Evolutionary conservation across 2,888 invertebrate species (phyloP).

Genomic region (Mechanitis messenoides): DNA sequence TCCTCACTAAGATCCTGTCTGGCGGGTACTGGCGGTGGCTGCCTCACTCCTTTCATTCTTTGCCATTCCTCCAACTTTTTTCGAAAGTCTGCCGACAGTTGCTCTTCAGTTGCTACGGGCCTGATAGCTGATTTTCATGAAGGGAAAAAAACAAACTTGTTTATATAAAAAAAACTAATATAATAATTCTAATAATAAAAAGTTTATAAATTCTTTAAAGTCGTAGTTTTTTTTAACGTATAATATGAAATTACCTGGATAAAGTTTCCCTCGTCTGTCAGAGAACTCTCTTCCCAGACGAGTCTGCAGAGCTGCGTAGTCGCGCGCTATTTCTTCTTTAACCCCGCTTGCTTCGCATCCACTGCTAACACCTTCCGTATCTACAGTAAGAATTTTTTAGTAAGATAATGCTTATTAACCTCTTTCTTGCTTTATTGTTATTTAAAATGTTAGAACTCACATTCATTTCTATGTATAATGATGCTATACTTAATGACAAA

Average conservation of each 20-base stretch:
- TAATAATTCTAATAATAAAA: no score
- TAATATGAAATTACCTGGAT: slow-evolving; percentile 36
- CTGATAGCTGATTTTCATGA: slow-evolving; percentile 40
- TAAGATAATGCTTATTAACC: not conserved
- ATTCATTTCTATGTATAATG: no score
- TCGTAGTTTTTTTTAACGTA: not conserved
- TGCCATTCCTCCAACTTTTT: slow-evolving; percentile 94
- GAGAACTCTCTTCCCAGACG: slow-evolving; percentile 86
- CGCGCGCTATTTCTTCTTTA: slow-evolving; percentile 81
- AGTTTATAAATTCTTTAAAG: no score
- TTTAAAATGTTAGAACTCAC: no score
- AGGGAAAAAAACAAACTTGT: no score
- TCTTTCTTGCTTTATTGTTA: no score
- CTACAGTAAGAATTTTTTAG: slow-evolving; percentile 38
- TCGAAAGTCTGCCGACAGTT: slow-evolving; percentile 86
- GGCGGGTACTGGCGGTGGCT: slow-evolving; percentile 74
- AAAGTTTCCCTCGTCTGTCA: slow-evolving; percentile 72
- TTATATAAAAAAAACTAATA: no score
- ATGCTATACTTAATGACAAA: no score
- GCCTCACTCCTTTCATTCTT: slow-evolving; percentile 77
- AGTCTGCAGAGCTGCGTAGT: slow-evolving; percentile 83
- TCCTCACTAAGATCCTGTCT: slow-evolving; percentile 85
- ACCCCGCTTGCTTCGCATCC: slow-evolving; percentile 69
- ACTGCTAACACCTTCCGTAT: slow-evolving; percentile 66
- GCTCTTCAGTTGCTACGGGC: slow-evolving; percentile 79